Conservation (phyloP, 2,888 invertebrate species). For the Diplazon laetatorius region DNA sequence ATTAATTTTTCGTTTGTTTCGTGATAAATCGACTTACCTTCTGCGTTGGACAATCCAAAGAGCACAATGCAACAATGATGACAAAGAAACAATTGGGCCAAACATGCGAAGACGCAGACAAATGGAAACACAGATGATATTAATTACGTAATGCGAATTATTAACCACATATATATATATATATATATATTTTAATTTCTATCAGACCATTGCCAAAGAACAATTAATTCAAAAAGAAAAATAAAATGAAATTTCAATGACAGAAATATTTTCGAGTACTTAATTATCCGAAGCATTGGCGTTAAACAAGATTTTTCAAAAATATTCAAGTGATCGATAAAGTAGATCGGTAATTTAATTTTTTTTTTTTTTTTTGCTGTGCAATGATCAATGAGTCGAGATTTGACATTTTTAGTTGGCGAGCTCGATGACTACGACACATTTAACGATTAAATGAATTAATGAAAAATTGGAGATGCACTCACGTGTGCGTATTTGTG, state of each 20-base stretch:
- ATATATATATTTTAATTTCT: too few species aligned
- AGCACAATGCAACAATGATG: slow-evolving; percentile 21
- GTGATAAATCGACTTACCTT: slow-evolving; percentile 55
- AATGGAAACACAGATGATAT: not conserved
- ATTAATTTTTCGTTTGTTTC: slow-evolving; percentile 9
- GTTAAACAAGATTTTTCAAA: too few species aligned
- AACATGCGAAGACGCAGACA: slow-evolving; percentile 40
- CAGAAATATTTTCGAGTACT: too few species aligned
- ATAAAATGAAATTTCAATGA: not conserved
- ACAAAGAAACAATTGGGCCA: slow-evolving; percentile 45
- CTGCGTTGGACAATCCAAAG: slow-evolving; percentile 49
- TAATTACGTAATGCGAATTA: too few species aligned
- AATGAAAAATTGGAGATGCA: slow-evolving; percentile 45
- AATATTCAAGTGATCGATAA: not conserved
- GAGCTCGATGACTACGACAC: not conserved
- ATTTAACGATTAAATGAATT: slow-evolving; percentile 28
- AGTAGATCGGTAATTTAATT: too few species aligned
- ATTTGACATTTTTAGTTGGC: slow-evolving; percentile 1
- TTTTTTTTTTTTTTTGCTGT: not conserved
- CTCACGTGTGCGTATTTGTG: slow-evolving; percentile 88
- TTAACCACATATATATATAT: too few species aligned
- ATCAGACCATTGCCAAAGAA: too few species aligned
- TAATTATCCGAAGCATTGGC: too few species aligned
- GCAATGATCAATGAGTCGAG: not conserved
- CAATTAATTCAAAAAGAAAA: too few species aligned